These are phyloP conservation scores for Euthynnus affinis DNA, from an alignment of 2,797 vertebrate species.

Conservation along the genomic window DNA sequence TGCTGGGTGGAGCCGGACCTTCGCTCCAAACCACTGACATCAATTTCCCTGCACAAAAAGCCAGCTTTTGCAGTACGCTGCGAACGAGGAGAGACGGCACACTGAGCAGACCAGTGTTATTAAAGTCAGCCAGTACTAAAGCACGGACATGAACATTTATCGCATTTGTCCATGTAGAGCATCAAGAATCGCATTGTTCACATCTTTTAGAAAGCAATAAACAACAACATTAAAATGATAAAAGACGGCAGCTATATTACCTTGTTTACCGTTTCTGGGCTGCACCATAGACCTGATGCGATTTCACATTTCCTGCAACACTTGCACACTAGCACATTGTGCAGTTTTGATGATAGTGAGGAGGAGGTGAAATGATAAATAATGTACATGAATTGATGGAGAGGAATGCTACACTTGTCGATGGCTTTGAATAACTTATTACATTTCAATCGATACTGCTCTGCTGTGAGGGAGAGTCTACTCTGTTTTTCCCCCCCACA, in stretches of 20 bases:
- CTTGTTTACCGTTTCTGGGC: constrained; percentile 21
- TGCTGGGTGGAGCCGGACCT: not conserved
- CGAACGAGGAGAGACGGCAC: not conserved
- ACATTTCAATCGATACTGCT: constrained; percentile 49
- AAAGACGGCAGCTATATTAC: constrained; percentile 12
- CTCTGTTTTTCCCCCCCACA: constrained; percentile 20
- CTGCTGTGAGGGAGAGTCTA: constrained; percentile 28
- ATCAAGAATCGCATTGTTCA: not conserved
- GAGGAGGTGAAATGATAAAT: constrained; percentile 45
- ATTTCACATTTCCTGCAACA: constrained; percentile 22
- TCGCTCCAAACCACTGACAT: not conserved
- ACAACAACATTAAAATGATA: constrained; percentile 11
- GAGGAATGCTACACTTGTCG: constrained; percentile 47
- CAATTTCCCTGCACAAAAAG: not conserved
- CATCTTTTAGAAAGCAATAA: constrained; percentile 2
- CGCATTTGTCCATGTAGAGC: not conserved
- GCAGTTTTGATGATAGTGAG: constrained; percentile 21
- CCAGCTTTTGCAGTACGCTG: not conserved
- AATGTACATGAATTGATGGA: constrained; percentile 61
- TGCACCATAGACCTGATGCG: constrained; percentile 12
- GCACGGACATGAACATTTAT: not conserved
- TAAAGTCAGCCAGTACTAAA: not conserved
- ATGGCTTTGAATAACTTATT: constrained; percentile 71
- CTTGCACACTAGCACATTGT: constrained; percentile 9
- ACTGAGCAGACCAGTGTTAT: not conserved